Evolutionary conservation across 1,140 invertebrate genomes (phyloP).

Genomic region (Lerema accius): DNA sequence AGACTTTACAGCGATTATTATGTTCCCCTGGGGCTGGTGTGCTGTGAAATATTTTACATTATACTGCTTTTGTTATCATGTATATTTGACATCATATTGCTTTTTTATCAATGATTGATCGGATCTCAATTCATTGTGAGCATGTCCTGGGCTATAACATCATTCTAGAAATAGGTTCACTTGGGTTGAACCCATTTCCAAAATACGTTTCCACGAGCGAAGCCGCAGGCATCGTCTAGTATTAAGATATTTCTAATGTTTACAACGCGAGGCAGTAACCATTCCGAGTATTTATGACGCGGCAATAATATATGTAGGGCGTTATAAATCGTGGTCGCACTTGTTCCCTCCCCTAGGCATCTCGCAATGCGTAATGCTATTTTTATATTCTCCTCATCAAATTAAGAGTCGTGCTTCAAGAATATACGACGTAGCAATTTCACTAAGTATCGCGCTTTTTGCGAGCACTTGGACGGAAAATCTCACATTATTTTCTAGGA

Average conservation of each 20-base stretch:
- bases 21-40: too few relatives aligned
- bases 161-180: too few relatives aligned
- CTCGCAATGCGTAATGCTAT: slow-evolving; percentile 44
- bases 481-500: slow-evolving; percentile 56
- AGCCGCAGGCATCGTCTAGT: too few relatives aligned
- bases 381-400: slow-evolving; percentile 66
- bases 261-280: slow-evolving; percentile 21
- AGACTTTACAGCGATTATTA: too few relatives aligned
- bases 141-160: too few relatives aligned
- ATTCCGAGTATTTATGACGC: slow-evolving; percentile 48
- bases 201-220: too few relatives aligned
- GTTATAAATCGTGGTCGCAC: slow-evolving; percentile 50
- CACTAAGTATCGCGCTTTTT: slow-evolving; percentile 50
- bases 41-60: too few relatives aligned
- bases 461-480: slow-evolving; percentile 48
- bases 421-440: slow-evolving; percentile 55
- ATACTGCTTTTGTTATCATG: too few relatives aligned
- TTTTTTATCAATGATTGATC: too few relatives aligned
- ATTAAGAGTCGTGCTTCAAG: slow-evolving; percentile 52
- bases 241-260: slow-evolving; percentile 11
- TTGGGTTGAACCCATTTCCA: too few relatives aligned
- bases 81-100: too few relatives aligned
- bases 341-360: slow-evolving; percentile 17
- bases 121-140: too few relatives aligned
- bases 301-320: slow-evolving; percentile 47